Evolutionary conservation across 2,113 vertebrate species (phyloP).

Genomic region (Gobio gobio): DNA sequence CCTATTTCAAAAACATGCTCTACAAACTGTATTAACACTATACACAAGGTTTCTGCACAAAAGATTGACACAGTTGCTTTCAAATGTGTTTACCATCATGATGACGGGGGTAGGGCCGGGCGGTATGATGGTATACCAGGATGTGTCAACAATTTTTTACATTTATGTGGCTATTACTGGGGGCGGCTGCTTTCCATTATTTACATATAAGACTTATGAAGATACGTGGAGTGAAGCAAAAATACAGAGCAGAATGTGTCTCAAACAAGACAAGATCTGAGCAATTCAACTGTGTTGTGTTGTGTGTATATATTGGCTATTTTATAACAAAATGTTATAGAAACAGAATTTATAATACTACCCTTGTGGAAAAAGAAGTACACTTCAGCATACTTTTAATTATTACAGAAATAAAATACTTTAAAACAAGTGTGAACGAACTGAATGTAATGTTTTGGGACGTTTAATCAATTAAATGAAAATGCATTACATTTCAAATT

Average conservation of each 20-base stretch:
- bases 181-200: neutral
- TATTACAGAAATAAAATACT: too few relatives aligned
- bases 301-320: too few relatives aligned
- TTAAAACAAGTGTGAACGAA: too few relatives aligned
- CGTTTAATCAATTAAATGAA: neutral
- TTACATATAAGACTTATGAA: too few relatives aligned
- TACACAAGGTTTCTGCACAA: neutral
- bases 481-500: neutral
- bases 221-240: too few relatives aligned
- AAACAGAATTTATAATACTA: too few relatives aligned
- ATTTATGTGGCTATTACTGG: neutral
- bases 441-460: neutral
- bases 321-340: too few relatives aligned
- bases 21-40: slow-evolving; percentile 6
- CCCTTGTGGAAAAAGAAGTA: too few relatives aligned
- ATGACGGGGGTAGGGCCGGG: neutral
- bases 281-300: too few relatives aligned
- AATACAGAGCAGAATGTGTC: too few relatives aligned
- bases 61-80: neutral
- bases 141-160: neutral
- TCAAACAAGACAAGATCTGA: too few relatives aligned
- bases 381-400: too few relatives aligned
- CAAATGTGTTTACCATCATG: neutral
- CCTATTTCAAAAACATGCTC: neutral
- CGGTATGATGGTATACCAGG: neutral